phyloP scores from a whole-genome alignment of 1,140 invertebrate genomes.

The Pomacea maculata region DNA sequence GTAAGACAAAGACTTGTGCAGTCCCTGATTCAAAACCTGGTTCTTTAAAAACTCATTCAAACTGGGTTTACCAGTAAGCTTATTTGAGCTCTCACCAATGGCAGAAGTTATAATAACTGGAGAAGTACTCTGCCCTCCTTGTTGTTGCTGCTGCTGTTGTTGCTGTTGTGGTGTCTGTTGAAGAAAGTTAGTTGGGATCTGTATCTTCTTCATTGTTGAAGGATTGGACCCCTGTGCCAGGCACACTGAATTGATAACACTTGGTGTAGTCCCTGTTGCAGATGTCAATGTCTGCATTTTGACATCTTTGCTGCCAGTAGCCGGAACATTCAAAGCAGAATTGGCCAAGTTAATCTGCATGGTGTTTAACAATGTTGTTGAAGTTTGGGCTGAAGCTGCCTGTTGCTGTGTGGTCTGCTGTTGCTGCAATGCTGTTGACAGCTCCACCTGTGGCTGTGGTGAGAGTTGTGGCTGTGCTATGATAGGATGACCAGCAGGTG shows the following conservation, averaged over 20 bases:
- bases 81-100: slow-evolving; percentile 30
- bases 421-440: slow-evolving; percentile 15
- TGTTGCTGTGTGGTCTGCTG: slow-evolving; percentile 13
- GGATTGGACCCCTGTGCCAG: background rate
- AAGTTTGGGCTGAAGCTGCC: slow-evolving; percentile 5
- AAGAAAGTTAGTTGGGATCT: slow-evolving; percentile 36
- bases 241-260: background rate
- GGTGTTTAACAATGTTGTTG: slow-evolving; percentile 20
- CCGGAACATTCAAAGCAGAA: background rate
- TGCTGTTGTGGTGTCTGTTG: slow-evolving; percentile 41
- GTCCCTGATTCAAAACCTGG: slow-evolving; percentile 44
- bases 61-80: slow-evolving; percentile 33
- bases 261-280: background rate
- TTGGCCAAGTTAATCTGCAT: slow-evolving; percentile 29
- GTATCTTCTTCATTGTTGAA: slow-evolving; percentile 12
- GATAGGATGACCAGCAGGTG: slow-evolving; percentile 2
- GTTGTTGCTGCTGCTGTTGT: slow-evolving; percentile 26
- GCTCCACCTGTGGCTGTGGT: slow-evolving; percentile 7
- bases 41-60: slow-evolving; percentile 39
- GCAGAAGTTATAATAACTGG: slow-evolving; percentile 32
- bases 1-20: slow-evolving; percentile 38
- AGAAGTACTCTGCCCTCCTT: slow-evolving; percentile 19
- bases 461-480: slow-evolving; percentile 15
- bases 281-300: slow-evolving; percentile 12
- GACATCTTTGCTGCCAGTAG: slow-evolving; percentile 2